Percentiles rank a stretch among this genome's conserved stretches.
Evolutionary conservation across 2,113 vertebrate genomes (phyloP).

Genomic region (Nesoenas mayeri): DNA sequence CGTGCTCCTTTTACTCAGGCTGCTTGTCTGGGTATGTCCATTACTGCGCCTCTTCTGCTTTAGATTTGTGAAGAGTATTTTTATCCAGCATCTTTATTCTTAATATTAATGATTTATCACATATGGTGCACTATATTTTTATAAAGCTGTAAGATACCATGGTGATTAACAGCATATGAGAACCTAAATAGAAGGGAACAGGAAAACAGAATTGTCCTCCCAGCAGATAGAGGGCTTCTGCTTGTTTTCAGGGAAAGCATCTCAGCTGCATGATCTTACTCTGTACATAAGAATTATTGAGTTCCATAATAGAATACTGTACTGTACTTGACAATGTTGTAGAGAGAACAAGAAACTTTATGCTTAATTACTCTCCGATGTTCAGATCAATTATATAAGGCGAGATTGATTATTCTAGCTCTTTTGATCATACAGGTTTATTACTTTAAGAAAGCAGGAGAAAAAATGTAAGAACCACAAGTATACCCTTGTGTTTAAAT

Average conservation of each 20-base stretch:
- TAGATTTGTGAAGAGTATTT: not conserved
- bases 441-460: not conserved
- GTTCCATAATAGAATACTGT: not conserved
- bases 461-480: not conserved
- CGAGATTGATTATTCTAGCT: not conserved
- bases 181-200: conserved; percentile 53
- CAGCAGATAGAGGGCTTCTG: not conserved
- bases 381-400: not conserved
- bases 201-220: conserved; percentile 4
- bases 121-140: conserved; percentile 59
- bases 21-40: not conserved
- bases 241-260: not conserved
- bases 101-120: conserved; percentile 62
- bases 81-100: conserved; percentile 33
- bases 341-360: not conserved
- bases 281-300: not conserved
- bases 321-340: not conserved
- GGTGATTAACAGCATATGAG: conserved; percentile 55
- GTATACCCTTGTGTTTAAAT: not conserved
- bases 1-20: not conserved
- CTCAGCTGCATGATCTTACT: not conserved
- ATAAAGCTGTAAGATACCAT: conserved; percentile 60
- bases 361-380: conserved; percentile 17
- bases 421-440: conserved; percentile 29
- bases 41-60: not conserved